phyloP scores from a whole-genome alignment of 1,140 invertebrate genomes.

The Papilio aristodemus region DNA sequence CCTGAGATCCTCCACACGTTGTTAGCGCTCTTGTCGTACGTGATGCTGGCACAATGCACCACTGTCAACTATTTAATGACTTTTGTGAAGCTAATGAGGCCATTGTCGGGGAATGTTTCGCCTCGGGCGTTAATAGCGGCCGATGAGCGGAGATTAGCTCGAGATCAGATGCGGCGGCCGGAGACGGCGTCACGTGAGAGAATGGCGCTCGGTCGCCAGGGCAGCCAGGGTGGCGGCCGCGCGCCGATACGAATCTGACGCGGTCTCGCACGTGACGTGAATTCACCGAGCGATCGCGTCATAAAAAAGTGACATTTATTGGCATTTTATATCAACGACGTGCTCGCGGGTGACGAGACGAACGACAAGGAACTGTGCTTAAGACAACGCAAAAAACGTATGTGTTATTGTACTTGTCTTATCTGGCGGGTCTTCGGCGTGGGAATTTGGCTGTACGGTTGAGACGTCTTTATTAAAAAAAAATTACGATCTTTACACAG shows the following conservation, averaged over 20 bases:
- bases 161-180: conserved; percentile 48
- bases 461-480: conserved; percentile 46
- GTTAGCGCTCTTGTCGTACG: conserved; percentile 73
- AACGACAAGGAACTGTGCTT: conserved; percentile 58
- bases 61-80: conserved; percentile 63
- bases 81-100: conserved; percentile 72
- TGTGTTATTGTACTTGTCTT: conserved; percentile 51
- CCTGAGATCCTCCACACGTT: conserved; percentile 72
- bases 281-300: conserved; percentile 59
- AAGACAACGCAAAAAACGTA: conserved; percentile 71
- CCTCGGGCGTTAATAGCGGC: conserved; percentile 58
- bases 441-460: conserved; percentile 48
- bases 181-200: conserved; percentile 53
- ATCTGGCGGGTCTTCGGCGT: conserved; percentile 56
- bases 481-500: background rate
- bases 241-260: conserved; percentile 68
- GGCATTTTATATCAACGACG: conserved; percentile 75
- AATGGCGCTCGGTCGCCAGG: conserved; percentile 49
- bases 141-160: conserved; percentile 64
- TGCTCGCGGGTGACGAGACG: conserved; percentile 64
- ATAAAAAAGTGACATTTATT: conserved; percentile 80
- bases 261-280: conserved; percentile 70
- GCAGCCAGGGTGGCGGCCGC: conserved; percentile 63
- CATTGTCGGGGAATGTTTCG: conserved; percentile 65
- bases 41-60: conserved; percentile 64